Percentiles rank a stretch among this genome's conserved stretches.
These are phyloP conservation scores for Pedetes capensis DNA, from an alignment of 2,113 vertebrate species.

Conservation along the genomic window DNA sequence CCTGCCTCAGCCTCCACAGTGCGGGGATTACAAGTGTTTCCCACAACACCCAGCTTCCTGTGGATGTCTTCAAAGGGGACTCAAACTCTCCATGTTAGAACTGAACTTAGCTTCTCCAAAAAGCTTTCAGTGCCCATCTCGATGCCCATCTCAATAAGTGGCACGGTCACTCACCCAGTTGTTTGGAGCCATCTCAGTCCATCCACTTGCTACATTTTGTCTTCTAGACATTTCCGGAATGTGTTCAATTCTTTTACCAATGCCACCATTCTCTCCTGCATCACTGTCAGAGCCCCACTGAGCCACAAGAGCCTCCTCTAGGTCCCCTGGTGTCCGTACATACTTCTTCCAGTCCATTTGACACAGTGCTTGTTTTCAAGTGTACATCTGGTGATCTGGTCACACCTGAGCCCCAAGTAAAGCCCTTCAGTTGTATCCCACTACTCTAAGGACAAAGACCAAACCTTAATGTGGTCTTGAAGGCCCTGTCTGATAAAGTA, in stretches of 20 bases:
- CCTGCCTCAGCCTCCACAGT: too few relatives aligned
- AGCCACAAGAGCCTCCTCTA: background rate
- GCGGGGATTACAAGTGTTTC: too few relatives aligned
- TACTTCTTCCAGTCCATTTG: background rate
- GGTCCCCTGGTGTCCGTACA: background rate
- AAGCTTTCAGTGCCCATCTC: background rate
- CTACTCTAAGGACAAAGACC: background rate
- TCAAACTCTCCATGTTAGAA: background rate
- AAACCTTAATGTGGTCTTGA: background rate
- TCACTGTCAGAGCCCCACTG: background rate
- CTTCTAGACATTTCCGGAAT: background rate
- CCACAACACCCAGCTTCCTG: too few relatives aligned
- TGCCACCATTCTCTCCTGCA: background rate
- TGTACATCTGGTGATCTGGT: background rate
- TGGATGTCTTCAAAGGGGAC: background rate
- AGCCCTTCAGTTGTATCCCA: background rate
- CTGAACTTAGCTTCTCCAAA: background rate
- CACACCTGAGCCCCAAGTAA: background rate
- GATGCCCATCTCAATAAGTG: background rate
- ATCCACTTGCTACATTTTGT: background rate
- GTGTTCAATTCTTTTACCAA: background rate
- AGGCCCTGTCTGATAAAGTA: background rate
- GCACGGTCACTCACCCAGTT: background rate
- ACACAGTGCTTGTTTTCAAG: background rate
- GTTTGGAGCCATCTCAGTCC: background rate